A percentile compares a stretch with the other conserved stretches of the same genome.
These are phyloP conservation scores for Coccyzus lansbergi DNA, from an alignment of 2,797 vertebrate species.

Conservation along the genomic window DNA sequence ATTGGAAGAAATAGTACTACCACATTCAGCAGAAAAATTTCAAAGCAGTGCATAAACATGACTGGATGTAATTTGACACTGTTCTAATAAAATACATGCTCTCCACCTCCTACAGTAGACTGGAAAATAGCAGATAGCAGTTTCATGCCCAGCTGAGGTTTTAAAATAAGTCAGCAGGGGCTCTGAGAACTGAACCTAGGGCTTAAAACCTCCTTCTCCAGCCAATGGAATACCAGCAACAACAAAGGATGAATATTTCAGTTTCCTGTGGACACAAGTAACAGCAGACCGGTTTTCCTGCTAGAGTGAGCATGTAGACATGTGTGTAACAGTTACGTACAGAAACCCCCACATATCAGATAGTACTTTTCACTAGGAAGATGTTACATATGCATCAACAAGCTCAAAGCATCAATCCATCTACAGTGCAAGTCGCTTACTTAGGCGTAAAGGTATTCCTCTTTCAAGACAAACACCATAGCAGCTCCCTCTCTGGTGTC, in stretches of 20 bases:
- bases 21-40: neutral
- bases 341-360: neutral
- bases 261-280: neutral
- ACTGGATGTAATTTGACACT: neutral
- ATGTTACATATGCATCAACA: neutral
- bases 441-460: neutral
- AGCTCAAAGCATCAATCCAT: neutral
- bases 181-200: neutral
- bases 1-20: neutral
- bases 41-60: neutral
- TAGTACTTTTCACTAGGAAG: neutral
- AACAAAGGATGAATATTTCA: neutral
- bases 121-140: neutral
- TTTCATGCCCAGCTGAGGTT: neutral
- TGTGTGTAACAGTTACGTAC: neutral
- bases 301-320: neutral
- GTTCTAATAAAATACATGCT: neutral
- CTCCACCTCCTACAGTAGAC: neutral
- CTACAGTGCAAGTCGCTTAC: neutral
- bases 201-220: neutral
- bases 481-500: neutral
- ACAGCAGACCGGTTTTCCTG: neutral
- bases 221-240: neutral
- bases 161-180: neutral
- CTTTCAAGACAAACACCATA: neutral